These are phyloP conservation scores for Thymelicus sylvestris DNA, from an alignment of 2,888 invertebrate genomes.

Conservation along the genomic window DNA sequence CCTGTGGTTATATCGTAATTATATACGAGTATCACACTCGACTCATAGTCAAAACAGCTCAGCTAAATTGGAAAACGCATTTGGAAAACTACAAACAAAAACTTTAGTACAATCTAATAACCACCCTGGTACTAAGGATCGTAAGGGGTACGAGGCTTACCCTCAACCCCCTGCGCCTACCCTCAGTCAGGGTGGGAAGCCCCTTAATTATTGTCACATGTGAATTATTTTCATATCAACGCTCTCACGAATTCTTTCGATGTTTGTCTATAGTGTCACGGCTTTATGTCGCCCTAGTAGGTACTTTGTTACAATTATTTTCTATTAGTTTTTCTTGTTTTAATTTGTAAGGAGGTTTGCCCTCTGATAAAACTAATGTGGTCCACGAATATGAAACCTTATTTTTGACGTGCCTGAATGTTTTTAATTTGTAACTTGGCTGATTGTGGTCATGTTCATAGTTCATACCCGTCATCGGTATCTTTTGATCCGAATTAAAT, in stretches of 20 bases:
- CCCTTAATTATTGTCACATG: conserved; percentile 82
- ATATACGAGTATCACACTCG: neutral
- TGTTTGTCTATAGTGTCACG: conserved; percentile 27
- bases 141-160: conserved; percentile 49
- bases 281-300: conserved; percentile 38
- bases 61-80: conserved; percentile 28
- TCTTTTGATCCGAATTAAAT: no score
- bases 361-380: no score
- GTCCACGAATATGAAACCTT: no score
- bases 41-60: conserved; percentile 9
- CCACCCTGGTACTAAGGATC: conserved; percentile 29
- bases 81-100: conserved; percentile 34
- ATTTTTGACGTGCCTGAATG: no score
- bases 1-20: no score
- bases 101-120: conserved; percentile 35
- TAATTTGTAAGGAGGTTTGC: no score
- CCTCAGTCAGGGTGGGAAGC: conserved; percentile 54
- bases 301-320: no score
- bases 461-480: no score
- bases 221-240: conserved; percentile 80
- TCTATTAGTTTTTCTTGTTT: no score
- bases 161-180: conserved; percentile 43
- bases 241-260: conserved; percentile 52
- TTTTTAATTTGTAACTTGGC: no score
- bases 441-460: no score